These are phyloP conservation scores for Cheilosia vulpina DNA, from an alignment of 2,888 invertebrate genomes.

Conservation along the genomic window DNA sequence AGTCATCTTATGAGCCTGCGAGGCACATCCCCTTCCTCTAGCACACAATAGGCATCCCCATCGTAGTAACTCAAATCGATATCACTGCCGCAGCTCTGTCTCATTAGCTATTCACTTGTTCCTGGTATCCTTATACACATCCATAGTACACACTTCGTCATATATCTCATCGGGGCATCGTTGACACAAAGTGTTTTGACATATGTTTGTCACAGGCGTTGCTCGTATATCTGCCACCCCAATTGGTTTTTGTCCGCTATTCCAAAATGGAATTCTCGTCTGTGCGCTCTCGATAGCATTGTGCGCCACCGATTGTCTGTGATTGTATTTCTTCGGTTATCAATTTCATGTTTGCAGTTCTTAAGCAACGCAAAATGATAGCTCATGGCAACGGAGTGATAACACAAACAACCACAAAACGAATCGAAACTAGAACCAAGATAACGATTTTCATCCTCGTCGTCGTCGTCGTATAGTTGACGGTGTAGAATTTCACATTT, in stretches of 20 bases:
- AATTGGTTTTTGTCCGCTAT: neutral
- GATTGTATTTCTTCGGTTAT: conserved; percentile 55
- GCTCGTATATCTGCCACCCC: conserved; percentile 7
- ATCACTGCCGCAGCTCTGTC: conserved; percentile 43
- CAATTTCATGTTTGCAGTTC: conserved; percentile 65
- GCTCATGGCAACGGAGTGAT: conserved; percentile 42
- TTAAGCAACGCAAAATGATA: conserved; percentile 49
- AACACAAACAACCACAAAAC: conserved; percentile 31
- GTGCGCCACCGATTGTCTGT: conserved; percentile 33
- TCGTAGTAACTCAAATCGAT: conserved; percentile 67
- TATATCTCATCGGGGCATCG: conserved; percentile 40
- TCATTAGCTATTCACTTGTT: conserved; percentile 69
- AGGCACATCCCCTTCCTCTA: conserved; percentile 49
- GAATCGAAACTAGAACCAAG: conserved; percentile 53
- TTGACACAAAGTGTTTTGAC: conserved; percentile 66
- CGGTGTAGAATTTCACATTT: conserved; percentile 57
- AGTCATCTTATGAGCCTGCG: conserved; percentile 41
- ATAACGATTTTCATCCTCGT: conserved; percentile 38
- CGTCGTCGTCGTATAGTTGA: neutral
- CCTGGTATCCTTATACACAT: neutral
- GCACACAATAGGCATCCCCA: conserved; percentile 51
- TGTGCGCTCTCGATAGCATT: neutral
- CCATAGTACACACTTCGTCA: neutral
- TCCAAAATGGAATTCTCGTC: neutral
- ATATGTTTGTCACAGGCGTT: conserved; percentile 48